Conservation (phyloP, 2,797 vertebrate genomes). For the Ciconia nigra region DNA sequence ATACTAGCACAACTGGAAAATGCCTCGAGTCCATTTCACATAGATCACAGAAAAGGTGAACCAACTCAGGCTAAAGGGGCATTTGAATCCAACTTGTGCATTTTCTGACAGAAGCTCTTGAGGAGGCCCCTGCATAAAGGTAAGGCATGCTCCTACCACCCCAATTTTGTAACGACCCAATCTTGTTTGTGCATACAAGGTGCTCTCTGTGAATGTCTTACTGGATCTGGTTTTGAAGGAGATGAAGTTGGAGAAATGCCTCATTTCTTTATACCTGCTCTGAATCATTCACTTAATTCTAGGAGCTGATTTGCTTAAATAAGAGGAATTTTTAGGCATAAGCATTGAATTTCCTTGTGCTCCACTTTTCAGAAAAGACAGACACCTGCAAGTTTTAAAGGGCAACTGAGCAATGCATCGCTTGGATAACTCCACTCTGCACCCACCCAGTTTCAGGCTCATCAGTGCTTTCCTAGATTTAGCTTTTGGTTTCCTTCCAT, state of each 20-base stretch:
- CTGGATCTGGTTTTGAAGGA: not conserved
- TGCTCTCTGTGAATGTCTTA: not conserved
- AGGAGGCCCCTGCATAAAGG: not conserved
- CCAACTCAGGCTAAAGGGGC: fast-evolving
- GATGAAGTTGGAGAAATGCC: not conserved
- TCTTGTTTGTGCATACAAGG: not conserved
- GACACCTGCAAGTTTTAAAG: not conserved
- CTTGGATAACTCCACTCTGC: not conserved
- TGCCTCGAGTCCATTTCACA: not conserved
- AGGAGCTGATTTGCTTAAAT: not conserved
- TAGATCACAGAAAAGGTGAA: not conserved
- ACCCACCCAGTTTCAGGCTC: not conserved
- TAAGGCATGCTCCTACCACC: not conserved
- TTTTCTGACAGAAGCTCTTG: not conserved
- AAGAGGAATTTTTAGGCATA: not conserved
- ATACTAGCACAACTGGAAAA: not conserved
- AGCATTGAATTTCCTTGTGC: not conserved
- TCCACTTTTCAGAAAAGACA: not conserved
- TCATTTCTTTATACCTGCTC: not conserved
- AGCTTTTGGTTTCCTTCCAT: not conserved
- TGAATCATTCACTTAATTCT: not conserved
- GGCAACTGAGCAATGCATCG: not conserved
- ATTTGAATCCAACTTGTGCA: not conserved
- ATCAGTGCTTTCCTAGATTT: not conserved
- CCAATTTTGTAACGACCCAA: not conserved